Conservation (phyloP, 2,113 vertebrate genomes). For the Heterotilapia buettikoferi region DNA sequence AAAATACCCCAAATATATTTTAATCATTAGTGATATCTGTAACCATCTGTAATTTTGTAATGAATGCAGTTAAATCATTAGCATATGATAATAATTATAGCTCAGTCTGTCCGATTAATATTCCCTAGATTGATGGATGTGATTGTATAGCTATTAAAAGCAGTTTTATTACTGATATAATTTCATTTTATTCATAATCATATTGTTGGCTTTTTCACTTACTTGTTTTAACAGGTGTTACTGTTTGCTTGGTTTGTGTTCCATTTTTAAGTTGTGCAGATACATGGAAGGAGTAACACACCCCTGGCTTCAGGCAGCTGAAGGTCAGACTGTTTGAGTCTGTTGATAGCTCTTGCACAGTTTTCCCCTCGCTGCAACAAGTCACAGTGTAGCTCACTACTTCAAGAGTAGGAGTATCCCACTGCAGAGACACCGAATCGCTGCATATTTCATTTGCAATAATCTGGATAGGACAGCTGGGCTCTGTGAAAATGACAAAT, state of each 20-base stretch:
- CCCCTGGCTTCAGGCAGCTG: background rate
- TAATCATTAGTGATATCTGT: background rate
- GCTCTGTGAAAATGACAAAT: background rate
- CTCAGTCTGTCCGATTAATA: background rate
- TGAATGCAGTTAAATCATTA: background rate
- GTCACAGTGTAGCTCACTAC: background rate
- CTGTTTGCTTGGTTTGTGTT: background rate
- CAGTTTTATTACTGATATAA: background rate
- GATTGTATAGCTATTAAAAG: rapidly evolving
- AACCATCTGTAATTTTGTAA: background rate
- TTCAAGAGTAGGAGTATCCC: background rate
- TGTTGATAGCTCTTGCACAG: background rate
- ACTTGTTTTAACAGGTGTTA: background rate
- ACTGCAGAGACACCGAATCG: background rate
- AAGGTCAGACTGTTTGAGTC: background rate
- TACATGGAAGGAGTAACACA: background rate
- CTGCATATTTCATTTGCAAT: background rate
- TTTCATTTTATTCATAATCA: background rate
- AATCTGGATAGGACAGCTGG: background rate
- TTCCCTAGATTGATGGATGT: background rate
- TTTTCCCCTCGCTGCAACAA: background rate
- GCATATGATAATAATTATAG: background rate
- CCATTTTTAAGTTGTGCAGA: background rate
- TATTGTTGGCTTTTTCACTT: background rate
- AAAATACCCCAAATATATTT: background rate